Conservation (phyloP, 2,797 vertebrate species). For the Hoplostethus atlanticus region DNA sequence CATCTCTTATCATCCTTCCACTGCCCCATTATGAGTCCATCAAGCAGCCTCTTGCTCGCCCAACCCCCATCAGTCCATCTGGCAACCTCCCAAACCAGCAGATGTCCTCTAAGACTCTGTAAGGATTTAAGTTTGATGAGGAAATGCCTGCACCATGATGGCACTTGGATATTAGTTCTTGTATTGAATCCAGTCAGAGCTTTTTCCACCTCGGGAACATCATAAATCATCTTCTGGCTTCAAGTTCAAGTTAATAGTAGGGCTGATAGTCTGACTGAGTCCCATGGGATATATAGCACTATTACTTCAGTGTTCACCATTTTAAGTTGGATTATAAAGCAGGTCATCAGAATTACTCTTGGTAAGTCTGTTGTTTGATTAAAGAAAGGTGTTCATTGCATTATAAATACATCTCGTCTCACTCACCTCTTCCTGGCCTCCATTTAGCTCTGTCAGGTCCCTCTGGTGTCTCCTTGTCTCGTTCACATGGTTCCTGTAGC, state of each 20-base stretch:
- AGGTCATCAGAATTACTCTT: slow-evolving; percentile 1
- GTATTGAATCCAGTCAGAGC: slow-evolving; percentile 49
- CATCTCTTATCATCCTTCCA: slow-evolving; percentile 33
- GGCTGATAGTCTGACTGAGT: neutral
- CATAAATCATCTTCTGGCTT: slow-evolving; percentile 39
- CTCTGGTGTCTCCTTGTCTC: neutral
- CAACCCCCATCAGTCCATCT: slow-evolving; percentile 72
- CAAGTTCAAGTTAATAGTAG: slow-evolving; percentile 4
- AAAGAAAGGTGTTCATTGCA: slow-evolving; percentile 38
- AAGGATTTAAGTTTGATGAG: slow-evolving; percentile 68
- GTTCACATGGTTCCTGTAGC: neutral
- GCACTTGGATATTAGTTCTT: slow-evolving; percentile 37
- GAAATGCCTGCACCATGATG: slow-evolving; percentile 59
- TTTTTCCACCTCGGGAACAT: slow-evolving; percentile 25
- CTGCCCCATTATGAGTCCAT: slow-evolving; percentile 49
- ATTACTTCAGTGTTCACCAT: neutral
- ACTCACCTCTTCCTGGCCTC: slow-evolving; percentile 15
- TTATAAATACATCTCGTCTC: slow-evolving; percentile 6
- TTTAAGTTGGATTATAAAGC: neutral
- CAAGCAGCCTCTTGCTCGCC: slow-evolving; percentile 37
- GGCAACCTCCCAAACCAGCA: slow-evolving; percentile 56
- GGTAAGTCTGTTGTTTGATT: slow-evolving; percentile 27
- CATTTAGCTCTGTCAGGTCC: neutral
- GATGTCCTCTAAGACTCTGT: slow-evolving; percentile 69
- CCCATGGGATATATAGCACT: neutral